Percentiles rank a stretch among this genome's conserved stretches.
These are phyloP conservation scores for Apostichopus leukothele DNA, from an alignment of 53 echinoderm and acorn worm genomes.

Conservation along the genomic window DNA sequence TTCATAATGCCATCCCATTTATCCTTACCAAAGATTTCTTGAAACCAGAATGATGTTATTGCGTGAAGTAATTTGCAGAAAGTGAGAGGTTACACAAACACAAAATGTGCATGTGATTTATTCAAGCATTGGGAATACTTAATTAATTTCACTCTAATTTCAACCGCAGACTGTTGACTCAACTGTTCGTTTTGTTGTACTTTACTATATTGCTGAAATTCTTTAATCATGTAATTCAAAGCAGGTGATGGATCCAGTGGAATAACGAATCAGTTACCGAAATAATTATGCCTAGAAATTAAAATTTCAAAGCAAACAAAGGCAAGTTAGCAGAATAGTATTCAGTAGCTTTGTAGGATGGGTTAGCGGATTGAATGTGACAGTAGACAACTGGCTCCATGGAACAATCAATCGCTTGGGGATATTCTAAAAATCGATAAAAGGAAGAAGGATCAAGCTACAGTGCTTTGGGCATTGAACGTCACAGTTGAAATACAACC, in stretches of 20 bases:
- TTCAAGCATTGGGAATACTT: too few species aligned
- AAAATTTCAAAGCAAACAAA: background rate
- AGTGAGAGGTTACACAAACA: too few species aligned
- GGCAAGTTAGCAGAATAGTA: background rate
- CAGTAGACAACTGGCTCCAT: constrained; percentile 4
- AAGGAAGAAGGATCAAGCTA: background rate
- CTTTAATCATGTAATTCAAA: background rate
- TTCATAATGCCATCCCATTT: too few species aligned
- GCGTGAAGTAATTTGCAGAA: too few species aligned
- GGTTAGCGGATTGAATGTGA: constrained; percentile 18
- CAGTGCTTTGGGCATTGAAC: background rate
- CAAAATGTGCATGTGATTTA: too few species aligned
- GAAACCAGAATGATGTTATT: too few species aligned
- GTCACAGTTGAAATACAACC: constrained; percentile 4
- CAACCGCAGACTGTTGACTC: background rate
- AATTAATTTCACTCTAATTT: background rate
- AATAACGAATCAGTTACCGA: background rate
- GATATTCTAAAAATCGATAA: constrained; percentile 8
- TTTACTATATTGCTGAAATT: background rate
- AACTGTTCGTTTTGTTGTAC: background rate
- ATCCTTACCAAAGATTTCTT: too few species aligned
- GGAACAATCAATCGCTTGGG: constrained; percentile 1
- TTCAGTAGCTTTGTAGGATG: background rate
- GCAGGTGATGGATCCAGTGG: background rate
- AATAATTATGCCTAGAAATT: constrained; percentile 2